phyloP scores from a whole-genome alignment of 2,113 vertebrate species.

The Apus apus region DNA sequence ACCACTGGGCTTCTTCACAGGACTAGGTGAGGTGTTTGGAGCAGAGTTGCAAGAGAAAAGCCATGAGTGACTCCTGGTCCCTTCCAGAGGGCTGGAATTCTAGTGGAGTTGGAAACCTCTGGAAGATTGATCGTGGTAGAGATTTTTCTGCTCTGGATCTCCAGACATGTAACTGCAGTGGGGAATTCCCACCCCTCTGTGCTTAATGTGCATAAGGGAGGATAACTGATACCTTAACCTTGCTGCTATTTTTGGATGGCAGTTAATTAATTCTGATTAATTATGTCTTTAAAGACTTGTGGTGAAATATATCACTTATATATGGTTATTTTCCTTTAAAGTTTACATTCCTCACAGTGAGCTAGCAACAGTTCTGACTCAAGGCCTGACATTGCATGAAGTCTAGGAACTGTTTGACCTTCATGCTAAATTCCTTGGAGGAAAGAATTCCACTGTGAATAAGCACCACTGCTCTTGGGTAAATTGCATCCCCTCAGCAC shows the following conservation, averaged over 20 bases:
- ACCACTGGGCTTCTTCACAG: background rate
- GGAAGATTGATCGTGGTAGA: background rate
- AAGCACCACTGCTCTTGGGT: background rate
- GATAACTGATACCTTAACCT: background rate
- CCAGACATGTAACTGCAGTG: background rate
- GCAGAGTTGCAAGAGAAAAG: background rate
- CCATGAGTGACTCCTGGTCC: background rate
- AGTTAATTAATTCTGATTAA: background rate
- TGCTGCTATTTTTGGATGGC: background rate
- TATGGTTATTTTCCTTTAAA: no score
- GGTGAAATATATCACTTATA: background rate
- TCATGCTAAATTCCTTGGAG: background rate
- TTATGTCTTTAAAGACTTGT: background rate
- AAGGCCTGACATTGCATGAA: background rate
- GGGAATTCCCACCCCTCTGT: background rate
- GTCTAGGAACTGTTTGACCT: background rate
- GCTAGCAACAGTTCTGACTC: background rate
- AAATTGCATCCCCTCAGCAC: background rate
- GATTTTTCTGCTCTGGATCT: background rate
- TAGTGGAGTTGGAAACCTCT: background rate
- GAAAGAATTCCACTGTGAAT: background rate
- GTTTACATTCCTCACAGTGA: background rate
- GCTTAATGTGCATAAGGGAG: background rate
- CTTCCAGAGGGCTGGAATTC: background rate
- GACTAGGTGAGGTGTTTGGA: background rate